Evolutionary conservation across 2,797 vertebrate genomes (phyloP).

Genomic region (Alauda arvensis): DNA sequence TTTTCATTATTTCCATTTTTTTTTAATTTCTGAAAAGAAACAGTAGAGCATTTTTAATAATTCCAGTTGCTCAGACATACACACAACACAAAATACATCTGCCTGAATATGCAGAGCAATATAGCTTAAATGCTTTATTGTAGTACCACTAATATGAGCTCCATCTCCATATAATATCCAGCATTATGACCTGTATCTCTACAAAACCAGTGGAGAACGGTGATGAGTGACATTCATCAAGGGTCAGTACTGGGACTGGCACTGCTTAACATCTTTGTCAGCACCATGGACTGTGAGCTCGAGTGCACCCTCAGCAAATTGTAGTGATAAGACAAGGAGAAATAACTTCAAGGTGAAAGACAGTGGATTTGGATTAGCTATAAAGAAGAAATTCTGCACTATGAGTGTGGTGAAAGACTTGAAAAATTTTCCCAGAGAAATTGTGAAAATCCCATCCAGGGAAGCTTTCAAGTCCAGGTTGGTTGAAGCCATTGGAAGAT

Average conservation of each 20-base stretch:
- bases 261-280: neutral
- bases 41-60: neutral
- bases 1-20: neutral
- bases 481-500: neutral
- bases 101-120: neutral
- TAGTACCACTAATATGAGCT: neutral
- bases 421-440: neutral
- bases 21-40: neutral
- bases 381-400: neutral
- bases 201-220: neutral
- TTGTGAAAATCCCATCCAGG: neutral
- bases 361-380: neutral
- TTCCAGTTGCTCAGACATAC: neutral
- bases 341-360: neutral
- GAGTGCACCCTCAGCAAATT: neutral
- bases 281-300: neutral
- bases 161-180: neutral
- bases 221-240: neutral
- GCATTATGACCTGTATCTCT: neutral
- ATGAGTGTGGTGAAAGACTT: neutral
- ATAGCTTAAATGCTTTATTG: neutral
- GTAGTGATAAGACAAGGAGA: neutral
- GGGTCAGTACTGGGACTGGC: neutral
- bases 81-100: accelerated
- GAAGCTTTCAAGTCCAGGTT: neutral